A percentile compares a stretch with the other conserved stretches of the same genome.
Conservation (phyloP, 2,888 invertebrate genomes). For the Lumbricus terrestris region DNA sequence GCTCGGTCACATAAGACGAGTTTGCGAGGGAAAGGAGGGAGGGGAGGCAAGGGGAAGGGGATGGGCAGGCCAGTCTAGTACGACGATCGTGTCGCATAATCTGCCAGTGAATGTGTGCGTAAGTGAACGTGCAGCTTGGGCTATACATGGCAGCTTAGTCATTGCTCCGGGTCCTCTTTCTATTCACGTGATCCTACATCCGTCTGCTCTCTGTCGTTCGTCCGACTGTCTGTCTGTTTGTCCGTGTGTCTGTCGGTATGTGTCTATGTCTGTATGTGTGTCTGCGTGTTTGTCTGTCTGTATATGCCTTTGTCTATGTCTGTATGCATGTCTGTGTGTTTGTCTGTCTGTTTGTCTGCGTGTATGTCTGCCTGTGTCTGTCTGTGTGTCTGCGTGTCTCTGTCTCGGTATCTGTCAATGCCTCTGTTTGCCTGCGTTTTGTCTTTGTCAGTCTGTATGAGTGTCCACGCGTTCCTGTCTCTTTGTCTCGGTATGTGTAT, state of each 20-base stretch:
- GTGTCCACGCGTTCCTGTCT: not conserved
- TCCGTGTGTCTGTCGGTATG: not conserved
- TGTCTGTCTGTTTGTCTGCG: not conserved
- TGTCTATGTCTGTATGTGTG: not conserved
- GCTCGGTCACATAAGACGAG: too few relatives aligned
- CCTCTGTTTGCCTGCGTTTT: not conserved
- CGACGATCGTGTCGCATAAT: slow-evolving; percentile 3
- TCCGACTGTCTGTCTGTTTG: too few relatives aligned
- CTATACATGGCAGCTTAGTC: not conserved
- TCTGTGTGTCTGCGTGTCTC: not conserved
- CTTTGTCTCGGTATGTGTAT: not conserved
- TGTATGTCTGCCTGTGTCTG: not conserved
- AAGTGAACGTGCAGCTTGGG: not conserved
- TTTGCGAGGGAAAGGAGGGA: not conserved
- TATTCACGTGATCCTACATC: not conserved
- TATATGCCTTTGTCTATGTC: not conserved
- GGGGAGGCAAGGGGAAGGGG: not conserved
- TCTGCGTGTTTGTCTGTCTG: not conserved
- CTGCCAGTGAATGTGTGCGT: not conserved
- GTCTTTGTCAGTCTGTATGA: not conserved
- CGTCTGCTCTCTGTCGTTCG: too few relatives aligned
- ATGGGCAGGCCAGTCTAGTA: not conserved
- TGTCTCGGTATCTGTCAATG: not conserved
- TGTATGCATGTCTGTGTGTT: not conserved
- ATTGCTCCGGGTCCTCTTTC: not conserved